Percentiles rank a stretch among this genome's conserved stretches.
phyloP scores from a whole-genome alignment of 2,888 invertebrate genomes.

The Amiota mariae region DNA sequence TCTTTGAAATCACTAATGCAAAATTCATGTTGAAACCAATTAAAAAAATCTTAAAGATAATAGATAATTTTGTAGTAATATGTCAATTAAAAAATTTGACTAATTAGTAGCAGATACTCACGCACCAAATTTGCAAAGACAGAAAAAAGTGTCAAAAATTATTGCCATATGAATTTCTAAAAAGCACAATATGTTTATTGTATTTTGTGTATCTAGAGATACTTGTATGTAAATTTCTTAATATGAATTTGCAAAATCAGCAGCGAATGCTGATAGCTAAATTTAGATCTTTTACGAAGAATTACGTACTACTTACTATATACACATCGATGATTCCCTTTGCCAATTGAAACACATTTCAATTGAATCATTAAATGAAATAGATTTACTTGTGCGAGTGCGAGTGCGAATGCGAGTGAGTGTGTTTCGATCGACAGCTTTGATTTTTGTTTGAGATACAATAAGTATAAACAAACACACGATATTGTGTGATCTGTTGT shows the following conservation, averaged over 20 bases:
- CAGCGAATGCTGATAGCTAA: conserved; percentile 38
- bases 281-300: background rate
- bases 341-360: conserved; percentile 52
- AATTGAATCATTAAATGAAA: conserved; percentile 42
- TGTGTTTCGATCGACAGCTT: conserved; percentile 59
- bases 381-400: conserved; percentile 12
- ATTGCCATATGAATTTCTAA: background rate
- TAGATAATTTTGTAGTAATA: background rate
- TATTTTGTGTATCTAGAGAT: conserved; percentile 29
- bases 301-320: background rate
- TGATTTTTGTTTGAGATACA: conserved; percentile 53
- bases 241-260: conserved; percentile 43
- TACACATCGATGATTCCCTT: background rate
- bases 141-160: background rate
- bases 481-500: background rate
- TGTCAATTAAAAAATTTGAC: background rate
- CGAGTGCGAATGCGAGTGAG: conserved; percentile 51
- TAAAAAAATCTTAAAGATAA: background rate
- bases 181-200: background rate
- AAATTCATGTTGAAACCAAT: background rate
- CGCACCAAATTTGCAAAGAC: background rate
- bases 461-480: background rate
- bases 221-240: background rate
- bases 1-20: no score
- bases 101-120: background rate